Conservation (phyloP, 2,113 vertebrate species). For the Polypterus bichir region DNA sequence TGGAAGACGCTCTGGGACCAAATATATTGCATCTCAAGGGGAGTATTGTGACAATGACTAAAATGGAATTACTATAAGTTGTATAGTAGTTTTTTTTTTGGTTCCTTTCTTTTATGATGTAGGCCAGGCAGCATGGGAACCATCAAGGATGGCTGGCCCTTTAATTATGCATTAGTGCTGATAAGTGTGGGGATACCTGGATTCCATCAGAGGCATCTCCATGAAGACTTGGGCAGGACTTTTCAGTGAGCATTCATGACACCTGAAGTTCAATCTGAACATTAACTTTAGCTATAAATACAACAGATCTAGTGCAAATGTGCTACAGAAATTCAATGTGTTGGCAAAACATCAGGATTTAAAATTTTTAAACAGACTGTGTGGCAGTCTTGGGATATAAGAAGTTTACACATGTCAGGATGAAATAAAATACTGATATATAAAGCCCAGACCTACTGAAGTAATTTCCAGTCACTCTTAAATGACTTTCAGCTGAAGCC, state of each 20-base stretch:
- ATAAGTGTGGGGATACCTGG: no score
- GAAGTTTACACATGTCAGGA: slow-evolving; percentile 8
- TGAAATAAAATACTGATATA: slow-evolving; percentile 19
- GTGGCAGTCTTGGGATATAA: slow-evolving; percentile 23
- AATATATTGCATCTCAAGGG: no score
- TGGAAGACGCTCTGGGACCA: no score
- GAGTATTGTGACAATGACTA: no score
- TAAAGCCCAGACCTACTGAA: slow-evolving; percentile 2
- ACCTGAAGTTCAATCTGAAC: no score
- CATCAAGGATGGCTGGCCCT: no score
- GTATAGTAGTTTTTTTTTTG: neutral
- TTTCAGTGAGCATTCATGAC: no score
- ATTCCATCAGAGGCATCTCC: no score
- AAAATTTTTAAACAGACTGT: slow-evolving; percentile 42
- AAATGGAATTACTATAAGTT: neutral
- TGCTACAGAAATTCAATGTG: slow-evolving; percentile 23
- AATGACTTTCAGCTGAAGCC: slow-evolving; percentile 5
- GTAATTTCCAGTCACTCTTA: neutral
- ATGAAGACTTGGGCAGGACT: no score
- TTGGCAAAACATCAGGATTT: slow-evolving; percentile 13
- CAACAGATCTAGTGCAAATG: slow-evolving; percentile 23
- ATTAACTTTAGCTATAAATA: neutral
- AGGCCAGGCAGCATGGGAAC: neutral
- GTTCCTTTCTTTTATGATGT: neutral
- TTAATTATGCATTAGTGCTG: no score